These are phyloP conservation scores for Philonicus albiceps DNA, from an alignment of 2,888 invertebrate species.

Conservation along the genomic window DNA sequence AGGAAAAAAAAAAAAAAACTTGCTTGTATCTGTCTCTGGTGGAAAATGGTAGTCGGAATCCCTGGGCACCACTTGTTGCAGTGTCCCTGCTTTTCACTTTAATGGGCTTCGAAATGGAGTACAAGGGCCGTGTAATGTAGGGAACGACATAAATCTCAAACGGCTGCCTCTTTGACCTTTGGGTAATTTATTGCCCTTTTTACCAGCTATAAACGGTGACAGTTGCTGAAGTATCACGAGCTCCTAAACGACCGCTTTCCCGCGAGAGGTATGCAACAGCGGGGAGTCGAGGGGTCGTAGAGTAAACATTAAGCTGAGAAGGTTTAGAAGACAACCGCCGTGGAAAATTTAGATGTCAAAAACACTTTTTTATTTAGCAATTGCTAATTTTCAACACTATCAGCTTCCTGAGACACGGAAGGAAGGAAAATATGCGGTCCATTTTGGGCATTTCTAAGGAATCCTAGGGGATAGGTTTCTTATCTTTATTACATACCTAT, in stretches of 20 bases:
- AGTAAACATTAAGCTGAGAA: not conserved
- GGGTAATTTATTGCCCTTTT: constrained; percentile 2
- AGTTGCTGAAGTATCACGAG: not conserved
- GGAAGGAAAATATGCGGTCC: not conserved
- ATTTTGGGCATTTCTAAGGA: not conserved
- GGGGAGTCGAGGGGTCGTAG: not conserved
- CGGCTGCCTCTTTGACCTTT: constrained; percentile 17
- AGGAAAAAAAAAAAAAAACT: not conserved
- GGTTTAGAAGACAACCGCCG: not conserved
- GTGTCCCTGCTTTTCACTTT: not conserved
- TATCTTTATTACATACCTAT: not conserved
- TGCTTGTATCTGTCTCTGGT: not conserved
- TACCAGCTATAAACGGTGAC: not conserved
- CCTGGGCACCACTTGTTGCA: not conserved
- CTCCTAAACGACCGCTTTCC: not conserved
- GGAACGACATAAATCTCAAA: constrained; percentile 4
- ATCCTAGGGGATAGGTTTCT: too few species aligned
- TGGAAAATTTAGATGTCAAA: not conserved
- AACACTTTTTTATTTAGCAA: not conserved
- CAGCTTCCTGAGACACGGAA: not conserved
- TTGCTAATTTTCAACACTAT: not conserved
- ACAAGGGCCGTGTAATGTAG: not conserved
- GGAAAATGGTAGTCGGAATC: not conserved
- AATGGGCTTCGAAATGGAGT: not conserved
- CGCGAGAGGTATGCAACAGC: not conserved